phyloP scores from a whole-genome alignment of 2,797 vertebrate species.

The Rhodeus uyekii region DNA sequence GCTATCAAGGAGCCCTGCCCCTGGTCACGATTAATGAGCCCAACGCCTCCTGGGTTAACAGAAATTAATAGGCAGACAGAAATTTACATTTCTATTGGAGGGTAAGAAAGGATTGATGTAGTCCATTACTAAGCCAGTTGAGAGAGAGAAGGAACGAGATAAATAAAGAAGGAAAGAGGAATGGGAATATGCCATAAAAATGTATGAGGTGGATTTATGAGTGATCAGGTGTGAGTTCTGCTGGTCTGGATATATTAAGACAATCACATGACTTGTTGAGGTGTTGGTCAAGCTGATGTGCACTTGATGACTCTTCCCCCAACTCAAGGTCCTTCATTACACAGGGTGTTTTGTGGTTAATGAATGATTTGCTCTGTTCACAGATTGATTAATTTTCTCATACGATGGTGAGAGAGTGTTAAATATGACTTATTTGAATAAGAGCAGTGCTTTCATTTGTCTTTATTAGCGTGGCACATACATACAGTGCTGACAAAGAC shows the following conservation, averaged over 20 bases:
- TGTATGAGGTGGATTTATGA: conserved; percentile 39
- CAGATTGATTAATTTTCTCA: conserved; percentile 32
- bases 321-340: conserved; percentile 20
- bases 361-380: conserved; percentile 11
- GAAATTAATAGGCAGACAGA: conserved; percentile 57
- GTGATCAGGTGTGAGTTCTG: conserved; percentile 23
- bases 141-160: conserved; percentile 18
- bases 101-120: conserved; percentile 56
- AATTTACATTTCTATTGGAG: conserved; percentile 64
- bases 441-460: conserved; percentile 5
- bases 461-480: conserved; percentile 10
- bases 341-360: not conserved
- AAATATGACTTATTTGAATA: not conserved
- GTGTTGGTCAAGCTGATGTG: conserved; percentile 28
- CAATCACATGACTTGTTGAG: conserved; percentile 42
- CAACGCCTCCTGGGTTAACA: conserved; percentile 55
- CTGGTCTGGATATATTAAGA: conserved; percentile 31
- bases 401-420: conserved; percentile 1
- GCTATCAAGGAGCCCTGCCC: conserved; percentile 37
- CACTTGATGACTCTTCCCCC: conserved; percentile 10
- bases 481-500: not conserved
- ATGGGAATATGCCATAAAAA: conserved; percentile 41
- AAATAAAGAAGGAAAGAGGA: not conserved
- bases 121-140: conserved; percentile 47
- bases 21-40: conserved; percentile 56